Base-by-base conservation (phyloP, 2,888 invertebrate genomes). In the Lasioglossum pauxillum region DNA sequence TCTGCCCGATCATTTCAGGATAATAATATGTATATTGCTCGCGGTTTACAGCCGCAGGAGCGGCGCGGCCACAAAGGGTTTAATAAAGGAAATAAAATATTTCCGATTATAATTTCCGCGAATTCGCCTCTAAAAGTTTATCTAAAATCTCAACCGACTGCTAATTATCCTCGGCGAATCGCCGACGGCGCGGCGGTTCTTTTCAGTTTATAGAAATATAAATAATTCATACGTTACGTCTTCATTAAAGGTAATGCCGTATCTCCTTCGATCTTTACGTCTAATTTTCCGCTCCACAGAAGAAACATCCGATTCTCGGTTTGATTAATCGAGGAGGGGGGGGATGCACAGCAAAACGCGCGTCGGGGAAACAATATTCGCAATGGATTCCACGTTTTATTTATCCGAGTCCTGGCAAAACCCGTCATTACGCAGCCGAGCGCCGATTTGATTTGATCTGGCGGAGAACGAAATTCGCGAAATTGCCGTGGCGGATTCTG, bases 361-460 rank as follows among this genome's bases (percentile, higher is more conserved):
- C n/a, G 10, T 41, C 75, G 44, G 19, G 64, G 53, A 64, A 76
- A 76, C 31, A 64, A 76, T 64, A 41, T 64, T 60, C 5, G 27
- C 38, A 16, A 5, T 4, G 23, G 14, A 49, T 78, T 78, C 57
- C 23, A 49, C 76, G 80, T 76, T 80, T 83, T 86, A 79, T 90
- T 88, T 81, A 86, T 60, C 81, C 86, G 73, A 85, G 81, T 69
- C 86, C 72, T 46, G 76, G 53, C 67, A 85, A 75, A 78, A 77
- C 83, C 69, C 67, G 53, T 89, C 67, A 85, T 90, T 84, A 88
- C 76, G 79, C 72, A 35, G 19, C 75, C 77, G 77, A 84, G 73
- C 83, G 80, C 85, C 83, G 82, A 88, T 84, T 73, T 67, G 86
- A 89, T 89, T 85, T 81, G 85, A 84, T 86, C 77, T 64, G 80